Evolutionary conservation across 92 coral and sea anemone genomes (phyloP), one percentile per base, ranked within the genome.

Genomic region (Paragorgia papillata): DNA sequence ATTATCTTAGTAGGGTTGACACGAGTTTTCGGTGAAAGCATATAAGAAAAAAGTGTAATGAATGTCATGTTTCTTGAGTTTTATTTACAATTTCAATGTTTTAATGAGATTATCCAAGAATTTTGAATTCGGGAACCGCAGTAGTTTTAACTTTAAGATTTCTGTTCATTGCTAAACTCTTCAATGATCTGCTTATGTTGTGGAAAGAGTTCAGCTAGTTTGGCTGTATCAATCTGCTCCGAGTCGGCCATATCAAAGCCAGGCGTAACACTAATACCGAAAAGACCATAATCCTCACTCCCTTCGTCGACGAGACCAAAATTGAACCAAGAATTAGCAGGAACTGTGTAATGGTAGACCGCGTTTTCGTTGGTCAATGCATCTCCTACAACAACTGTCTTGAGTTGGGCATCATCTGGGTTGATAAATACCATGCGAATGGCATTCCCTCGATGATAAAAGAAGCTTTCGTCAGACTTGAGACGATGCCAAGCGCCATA

Each of bases 251-350:
- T 57, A 26, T 85, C 82, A 61, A 87, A 92, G 6, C 97, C 97
- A 0, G 97, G 97, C 0, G 89, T 77, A 0, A 85, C 90, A 9
- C 91, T 82, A 49, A 80, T 85, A 31, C 96, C 88, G 69, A 73
- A 84, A 33, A 90, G 81, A 19, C 88, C 86, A 18, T 57, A 85
- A 1, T 55, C 51, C 62, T 34, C 58, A 40, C 75, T 54, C 6
- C 61, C 86, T 48, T 80, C 73, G 30, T 79, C 86, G 15, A 69
- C 62, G 43, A 90, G 82, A 68, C 87, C 88, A 20, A 86, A 87
- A 4, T 90, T 94, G 78, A 92, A 92, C 97, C 97, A 92, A 30
- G 85, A 69, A 29, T 89, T 87, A n/a, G 86, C 86, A 9, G 92
- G 96, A 6, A 92, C 79, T 25, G 80, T 89, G 48, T 68, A 65